Evolutionary conservation across 2,888 invertebrate species (phyloP).

Genomic region (Microctonus brassicae): DNA sequence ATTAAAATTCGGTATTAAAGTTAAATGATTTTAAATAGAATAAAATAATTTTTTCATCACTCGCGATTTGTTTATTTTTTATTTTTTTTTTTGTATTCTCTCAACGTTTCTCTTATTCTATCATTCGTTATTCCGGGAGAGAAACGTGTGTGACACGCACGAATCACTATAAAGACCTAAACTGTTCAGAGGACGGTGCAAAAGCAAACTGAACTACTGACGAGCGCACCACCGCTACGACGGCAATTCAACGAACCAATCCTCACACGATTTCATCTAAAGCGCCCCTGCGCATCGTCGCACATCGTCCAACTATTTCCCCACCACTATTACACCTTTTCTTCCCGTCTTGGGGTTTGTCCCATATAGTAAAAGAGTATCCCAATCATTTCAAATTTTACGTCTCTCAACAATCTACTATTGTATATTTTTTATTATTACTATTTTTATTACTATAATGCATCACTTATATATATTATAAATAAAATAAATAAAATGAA

Average conservation of each 20-base stretch:
- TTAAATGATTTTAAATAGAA: too few relatives aligned
- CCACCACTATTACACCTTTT: slow-evolving; percentile 14
- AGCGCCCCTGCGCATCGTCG: slow-evolving; percentile 13
- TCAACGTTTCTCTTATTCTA: not conserved
- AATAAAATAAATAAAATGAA: too few relatives aligned
- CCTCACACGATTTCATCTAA: slow-evolving; percentile 40
- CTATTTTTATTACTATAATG: too few relatives aligned
- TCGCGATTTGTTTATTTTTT: too few relatives aligned
- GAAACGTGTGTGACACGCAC: slow-evolving; percentile 19
- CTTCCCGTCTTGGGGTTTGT: slow-evolving; percentile 27
- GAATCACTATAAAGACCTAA: slow-evolving; percentile 43
- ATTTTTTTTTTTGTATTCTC: slow-evolving; percentile 7
- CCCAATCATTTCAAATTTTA: not conserved
- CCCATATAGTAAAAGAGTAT: not conserved
- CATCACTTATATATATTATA: too few relatives aligned
- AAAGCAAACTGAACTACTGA: slow-evolving; percentile 62
- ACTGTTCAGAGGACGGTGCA: slow-evolving; percentile 59
- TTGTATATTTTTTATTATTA: not conserved
- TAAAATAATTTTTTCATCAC: too few relatives aligned
- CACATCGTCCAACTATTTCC: slow-evolving; percentile 1
- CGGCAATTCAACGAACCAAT: slow-evolving; percentile 57
- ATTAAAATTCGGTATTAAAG: too few relatives aligned
- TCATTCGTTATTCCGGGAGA: not conserved
- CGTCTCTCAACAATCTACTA: not conserved
- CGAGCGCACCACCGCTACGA: slow-evolving; percentile 58